Conservation (phyloP, 2,797 vertebrate genomes). For the Pangasius krempfi region DNA sequence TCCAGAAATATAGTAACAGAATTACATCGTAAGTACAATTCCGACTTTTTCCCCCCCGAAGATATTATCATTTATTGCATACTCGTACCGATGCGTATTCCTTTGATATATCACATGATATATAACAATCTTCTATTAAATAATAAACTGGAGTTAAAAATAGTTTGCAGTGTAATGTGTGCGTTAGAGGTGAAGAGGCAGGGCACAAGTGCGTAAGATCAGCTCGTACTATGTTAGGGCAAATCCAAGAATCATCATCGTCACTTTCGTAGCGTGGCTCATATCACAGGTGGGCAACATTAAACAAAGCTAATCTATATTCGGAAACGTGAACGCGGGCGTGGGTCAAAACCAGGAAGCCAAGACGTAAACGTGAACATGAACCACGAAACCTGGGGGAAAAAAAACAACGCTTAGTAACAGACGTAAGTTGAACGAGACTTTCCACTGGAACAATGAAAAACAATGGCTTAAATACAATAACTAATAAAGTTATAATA, state of each 20-base stretch:
- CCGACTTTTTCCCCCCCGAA: neutral
- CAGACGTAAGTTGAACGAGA: too few relatives aligned
- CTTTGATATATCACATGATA: too few relatives aligned
- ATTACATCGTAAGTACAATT: neutral
- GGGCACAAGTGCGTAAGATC: neutral
- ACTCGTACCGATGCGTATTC: neutral
- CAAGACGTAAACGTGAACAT: too few relatives aligned
- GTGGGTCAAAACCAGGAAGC: too few relatives aligned
- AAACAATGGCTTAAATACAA: neutral
- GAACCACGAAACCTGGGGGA: too few relatives aligned
- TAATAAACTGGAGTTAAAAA: neutral
- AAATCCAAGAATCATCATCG: too few relatives aligned
- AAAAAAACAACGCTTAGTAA: too few relatives aligned
- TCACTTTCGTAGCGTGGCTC: too few relatives aligned
- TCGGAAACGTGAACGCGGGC: neutral
- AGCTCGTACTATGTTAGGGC: neutral
- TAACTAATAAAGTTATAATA: neutral
- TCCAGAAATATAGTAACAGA: neutral
- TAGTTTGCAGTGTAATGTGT: neutral
- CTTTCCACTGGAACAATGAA: neutral
- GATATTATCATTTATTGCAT: neutral
- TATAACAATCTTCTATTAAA: neutral
- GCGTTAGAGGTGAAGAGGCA: neutral
- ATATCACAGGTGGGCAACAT: too few relatives aligned
- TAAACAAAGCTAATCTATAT: too few relatives aligned